phyloP scores from a whole-genome alignment of 2,888 invertebrate species.

The Lasioglossum figueresi region DNA sequence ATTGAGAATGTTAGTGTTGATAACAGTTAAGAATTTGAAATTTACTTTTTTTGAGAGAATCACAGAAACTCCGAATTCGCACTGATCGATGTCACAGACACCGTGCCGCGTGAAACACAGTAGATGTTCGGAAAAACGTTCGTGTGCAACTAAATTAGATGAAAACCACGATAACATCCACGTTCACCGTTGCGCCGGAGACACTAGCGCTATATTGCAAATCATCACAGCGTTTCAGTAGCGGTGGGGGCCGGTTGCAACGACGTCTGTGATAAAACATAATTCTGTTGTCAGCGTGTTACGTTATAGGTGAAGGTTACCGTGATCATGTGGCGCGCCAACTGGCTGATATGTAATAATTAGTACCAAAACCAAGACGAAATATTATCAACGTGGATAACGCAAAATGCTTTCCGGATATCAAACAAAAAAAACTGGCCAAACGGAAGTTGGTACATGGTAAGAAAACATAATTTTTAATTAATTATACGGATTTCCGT shows the following conservation, averaged over 20 bases:
- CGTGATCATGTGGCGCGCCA: conserved; percentile 36
- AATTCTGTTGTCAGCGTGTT: conserved; percentile 31
- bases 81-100: neutral
- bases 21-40: too few species aligned
- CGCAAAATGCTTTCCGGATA: neutral
- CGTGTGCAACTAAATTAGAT: conserved; percentile 13
- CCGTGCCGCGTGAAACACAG: neutral
- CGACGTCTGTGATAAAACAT: conserved; percentile 45
- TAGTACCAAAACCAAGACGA: conserved; percentile 20
- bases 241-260: conserved; percentile 42
- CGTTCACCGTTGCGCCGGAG: neutral
- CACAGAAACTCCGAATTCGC: conserved; percentile 3
- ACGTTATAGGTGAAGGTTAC: conserved; percentile 59
- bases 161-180: conserved; percentile 16
- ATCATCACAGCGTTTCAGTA: conserved; percentile 13
- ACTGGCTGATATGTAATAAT: conserved; percentile 26
- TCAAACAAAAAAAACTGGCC: neutral
- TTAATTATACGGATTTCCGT: neutral
- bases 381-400: neutral
- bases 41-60: too few species aligned
- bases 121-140: neutral
- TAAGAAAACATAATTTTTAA: neutral
- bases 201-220: conserved; percentile 20
- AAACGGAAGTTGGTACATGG: neutral
- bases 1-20: neutral